phyloP scores from a whole-genome alignment of 1,140 invertebrate species.

The Hyles euphorbiae region DNA sequence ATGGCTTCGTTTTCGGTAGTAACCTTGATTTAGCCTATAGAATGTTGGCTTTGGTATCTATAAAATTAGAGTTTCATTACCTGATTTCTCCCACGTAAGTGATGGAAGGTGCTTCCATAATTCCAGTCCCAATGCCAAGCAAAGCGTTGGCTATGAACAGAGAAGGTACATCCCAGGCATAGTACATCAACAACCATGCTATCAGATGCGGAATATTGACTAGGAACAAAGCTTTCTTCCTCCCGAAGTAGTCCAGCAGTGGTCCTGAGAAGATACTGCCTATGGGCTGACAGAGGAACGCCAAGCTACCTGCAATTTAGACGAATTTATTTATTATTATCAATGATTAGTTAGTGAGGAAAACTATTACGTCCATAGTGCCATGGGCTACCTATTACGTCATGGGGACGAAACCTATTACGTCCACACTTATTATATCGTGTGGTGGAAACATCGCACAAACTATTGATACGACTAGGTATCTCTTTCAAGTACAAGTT shows the following conservation, averaged over 20 bases:
- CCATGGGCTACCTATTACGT: no score
- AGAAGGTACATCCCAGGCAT: slow-evolving; percentile 65
- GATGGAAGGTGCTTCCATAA: slow-evolving; percentile 75
- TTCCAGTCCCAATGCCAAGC: slow-evolving; percentile 70
- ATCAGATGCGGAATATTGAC: slow-evolving; percentile 81
- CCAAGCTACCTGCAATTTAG: slow-evolving; percentile 79
- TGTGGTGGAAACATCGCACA: no score
- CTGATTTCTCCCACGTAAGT: slow-evolving; percentile 77
- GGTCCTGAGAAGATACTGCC: slow-evolving; percentile 83
- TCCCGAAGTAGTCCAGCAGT: slow-evolving; percentile 79
- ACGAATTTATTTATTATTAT: neutral
- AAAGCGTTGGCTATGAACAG: slow-evolving; percentile 62
- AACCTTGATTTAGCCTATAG: no score
- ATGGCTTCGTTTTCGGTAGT: no score
- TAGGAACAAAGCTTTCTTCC: slow-evolving; percentile 80
- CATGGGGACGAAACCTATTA: no score
- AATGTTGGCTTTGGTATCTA: no score
- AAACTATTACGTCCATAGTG: no score
- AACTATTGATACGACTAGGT: no score
- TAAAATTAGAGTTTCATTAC: slow-evolving; percentile 24
- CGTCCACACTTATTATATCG: no score
- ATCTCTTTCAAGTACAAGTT: no score
- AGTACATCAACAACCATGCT: slow-evolving; percentile 81
- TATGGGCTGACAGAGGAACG: slow-evolving; percentile 81
- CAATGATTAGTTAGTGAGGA: no score